A percentile compares a stretch with the other conserved stretches of the same genome.
These are phyloP conservation scores for Sphinx pinastri DNA, from an alignment of 2,888 invertebrate genomes.

Conservation along the genomic window DNA sequence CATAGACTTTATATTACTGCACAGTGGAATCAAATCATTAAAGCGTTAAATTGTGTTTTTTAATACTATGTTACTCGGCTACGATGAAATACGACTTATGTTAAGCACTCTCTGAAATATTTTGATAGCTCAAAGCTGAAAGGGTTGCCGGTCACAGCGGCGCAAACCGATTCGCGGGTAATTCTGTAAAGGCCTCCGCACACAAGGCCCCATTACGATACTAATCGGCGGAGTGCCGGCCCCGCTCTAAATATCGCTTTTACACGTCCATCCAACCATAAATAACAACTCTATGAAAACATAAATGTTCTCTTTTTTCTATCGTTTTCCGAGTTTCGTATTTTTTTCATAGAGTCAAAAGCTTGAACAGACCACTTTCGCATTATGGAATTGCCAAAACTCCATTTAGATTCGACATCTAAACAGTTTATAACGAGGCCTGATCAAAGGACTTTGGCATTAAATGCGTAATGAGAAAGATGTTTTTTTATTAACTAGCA, in stretches of 20 bases:
- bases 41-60: constrained; percentile 46
- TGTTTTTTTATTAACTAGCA: constrained; percentile 39
- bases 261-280: constrained; percentile 80
- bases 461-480: constrained; percentile 38
- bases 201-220: constrained; percentile 61
- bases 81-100: constrained; percentile 50
- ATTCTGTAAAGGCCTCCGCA: constrained; percentile 59
- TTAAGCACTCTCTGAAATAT: constrained; percentile 68
- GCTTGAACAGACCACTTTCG: constrained; percentile 84
- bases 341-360: constrained; percentile 84
- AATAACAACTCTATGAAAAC: constrained; percentile 83
- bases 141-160: constrained; percentile 63
- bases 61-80: constrained; percentile 51
- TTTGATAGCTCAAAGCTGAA: constrained; percentile 78
- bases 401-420: constrained; percentile 63
- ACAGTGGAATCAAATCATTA: constrained; percentile 40
- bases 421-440: constrained; percentile 49
- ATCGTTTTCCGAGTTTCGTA: constrained; percentile 80
- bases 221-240: constrained; percentile 82
- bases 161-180: constrained; percentile 56
- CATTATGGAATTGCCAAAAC: constrained; percentile 85
- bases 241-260: constrained; percentile 79
- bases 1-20: background rate
- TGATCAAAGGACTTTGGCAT: constrained; percentile 40
- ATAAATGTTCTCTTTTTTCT: constrained; percentile 82